phyloP scores from a whole-genome alignment of 2,888 invertebrate species.

The Unio delphinus region DNA sequence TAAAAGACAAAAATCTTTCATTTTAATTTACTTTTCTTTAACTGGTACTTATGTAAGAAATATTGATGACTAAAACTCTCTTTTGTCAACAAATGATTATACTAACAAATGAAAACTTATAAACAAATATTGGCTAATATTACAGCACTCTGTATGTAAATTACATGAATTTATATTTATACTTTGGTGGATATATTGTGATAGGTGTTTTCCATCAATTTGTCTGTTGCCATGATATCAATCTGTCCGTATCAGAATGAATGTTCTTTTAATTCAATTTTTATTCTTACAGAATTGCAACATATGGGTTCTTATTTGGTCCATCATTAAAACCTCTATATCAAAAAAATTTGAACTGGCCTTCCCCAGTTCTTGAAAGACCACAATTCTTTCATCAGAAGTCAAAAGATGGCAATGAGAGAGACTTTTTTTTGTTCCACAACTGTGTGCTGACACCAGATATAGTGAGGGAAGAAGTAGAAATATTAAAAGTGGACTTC shows the following conservation, averaged over 20 bases:
- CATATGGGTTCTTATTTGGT: slow-evolving; percentile 81
- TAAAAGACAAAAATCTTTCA: too few relatives aligned
- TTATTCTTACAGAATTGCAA: slow-evolving; percentile 64
- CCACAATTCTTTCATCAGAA: slow-evolving; percentile 28
- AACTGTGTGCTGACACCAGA: slow-evolving; percentile 71
- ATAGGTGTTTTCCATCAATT: too few relatives aligned
- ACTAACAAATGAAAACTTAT: too few relatives aligned
- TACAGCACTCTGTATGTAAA: neutral
- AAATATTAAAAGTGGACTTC: slow-evolving; percentile 87
- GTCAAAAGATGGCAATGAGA: slow-evolving; percentile 25
- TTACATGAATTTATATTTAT: neutral
- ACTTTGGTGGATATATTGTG: neutral
- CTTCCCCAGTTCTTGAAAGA: slow-evolving; percentile 45
- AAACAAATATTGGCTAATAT: too few relatives aligned
- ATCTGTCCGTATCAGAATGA: too few relatives aligned
- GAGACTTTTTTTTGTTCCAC: slow-evolving; percentile 60
- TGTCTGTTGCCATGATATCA: too few relatives aligned
- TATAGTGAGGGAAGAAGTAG: slow-evolving; percentile 84
- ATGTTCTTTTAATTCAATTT: neutral
- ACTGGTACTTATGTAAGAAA: too few relatives aligned
- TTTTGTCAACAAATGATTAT: too few relatives aligned
- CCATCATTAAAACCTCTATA: slow-evolving; percentile 84
- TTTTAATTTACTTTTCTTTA: too few relatives aligned
- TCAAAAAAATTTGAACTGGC: slow-evolving; percentile 73
- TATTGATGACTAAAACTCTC: too few relatives aligned